Percentiles rank a stretch among this genome's conserved stretches.
Evolutionary conservation across 2,888 invertebrate genomes (phyloP).

Genomic region (Copidosoma aretas): DNA sequence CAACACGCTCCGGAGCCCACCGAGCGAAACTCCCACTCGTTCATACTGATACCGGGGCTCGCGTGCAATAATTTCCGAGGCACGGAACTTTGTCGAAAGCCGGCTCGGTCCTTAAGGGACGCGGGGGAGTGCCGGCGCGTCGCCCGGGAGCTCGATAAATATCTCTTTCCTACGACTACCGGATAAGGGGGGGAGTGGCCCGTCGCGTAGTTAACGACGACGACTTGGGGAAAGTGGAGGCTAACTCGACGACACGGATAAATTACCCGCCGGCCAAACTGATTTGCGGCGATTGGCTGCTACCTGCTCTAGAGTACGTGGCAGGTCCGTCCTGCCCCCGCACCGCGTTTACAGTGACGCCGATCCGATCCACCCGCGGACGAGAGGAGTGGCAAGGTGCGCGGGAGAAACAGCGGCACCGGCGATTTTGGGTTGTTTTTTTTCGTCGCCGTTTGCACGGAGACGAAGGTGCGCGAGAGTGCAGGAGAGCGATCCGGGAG

Average conservation of each 20-base stretch:
- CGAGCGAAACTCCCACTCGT: conserved; percentile 13
- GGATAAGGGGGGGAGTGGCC: background rate
- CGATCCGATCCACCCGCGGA: background rate
- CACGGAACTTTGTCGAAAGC: conserved; percentile 9
- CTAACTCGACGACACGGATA: conserved; percentile 26
- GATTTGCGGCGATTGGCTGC: conserved; percentile 33
- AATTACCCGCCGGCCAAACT: conserved; percentile 33
- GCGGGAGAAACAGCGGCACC: too few relatives aligned
- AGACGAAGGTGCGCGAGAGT: too few relatives aligned
- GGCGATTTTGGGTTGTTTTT: too few relatives aligned
- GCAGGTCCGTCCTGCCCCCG: background rate
- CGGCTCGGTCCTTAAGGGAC: conserved; percentile 13
- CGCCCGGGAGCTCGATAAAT: conserved; percentile 32
- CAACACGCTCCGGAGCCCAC: background rate
- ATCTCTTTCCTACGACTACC: conserved; percentile 26
- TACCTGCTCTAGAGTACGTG: too few relatives aligned
- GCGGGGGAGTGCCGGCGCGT: background rate
- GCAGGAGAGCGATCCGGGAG: too few relatives aligned
- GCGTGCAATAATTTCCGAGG: conserved; percentile 35
- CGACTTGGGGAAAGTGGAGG: background rate
- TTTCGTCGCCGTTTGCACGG: too few relatives aligned
- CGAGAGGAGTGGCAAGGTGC: background rate
- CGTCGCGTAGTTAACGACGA: background rate
- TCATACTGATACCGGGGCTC: conserved; percentile 29
- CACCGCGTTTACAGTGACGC: too few relatives aligned